phyloP scores from a whole-genome alignment of 2,113 vertebrate species.

The Nothocercus nigrocapillus region DNA sequence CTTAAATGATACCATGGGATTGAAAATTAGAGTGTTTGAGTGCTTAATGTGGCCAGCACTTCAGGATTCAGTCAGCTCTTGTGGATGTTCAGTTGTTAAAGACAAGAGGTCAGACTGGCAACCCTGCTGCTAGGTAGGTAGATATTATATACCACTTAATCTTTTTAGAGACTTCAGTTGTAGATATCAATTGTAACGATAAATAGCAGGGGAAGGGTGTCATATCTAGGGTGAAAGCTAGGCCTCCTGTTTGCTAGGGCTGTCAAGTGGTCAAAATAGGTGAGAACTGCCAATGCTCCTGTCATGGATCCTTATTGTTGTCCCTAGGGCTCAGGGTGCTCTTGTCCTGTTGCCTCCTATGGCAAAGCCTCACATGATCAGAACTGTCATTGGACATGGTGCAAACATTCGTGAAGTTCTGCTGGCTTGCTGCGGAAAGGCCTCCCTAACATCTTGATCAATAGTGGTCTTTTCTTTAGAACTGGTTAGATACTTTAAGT shows the following conservation, averaged over 20 bases:
- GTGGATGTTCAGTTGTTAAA: neutral
- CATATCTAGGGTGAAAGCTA: neutral
- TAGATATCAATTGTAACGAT: neutral
- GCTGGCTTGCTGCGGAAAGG: neutral
- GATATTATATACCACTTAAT: neutral
- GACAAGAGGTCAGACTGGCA: neutral
- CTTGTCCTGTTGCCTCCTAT: neutral
- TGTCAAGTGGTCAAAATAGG: neutral
- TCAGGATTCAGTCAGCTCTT: neutral
- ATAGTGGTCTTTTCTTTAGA: neutral
- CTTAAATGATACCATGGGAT: neutral
- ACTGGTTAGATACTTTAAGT: neutral
- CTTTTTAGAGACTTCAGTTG: neutral
- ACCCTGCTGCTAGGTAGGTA: neutral
- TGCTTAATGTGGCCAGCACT: neutral
- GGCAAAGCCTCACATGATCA: rapidly evolving
- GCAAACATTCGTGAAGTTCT: neutral
- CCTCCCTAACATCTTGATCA: neutral
- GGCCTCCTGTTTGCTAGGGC: neutral
- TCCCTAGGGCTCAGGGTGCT: neutral
- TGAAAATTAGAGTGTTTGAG: neutral
- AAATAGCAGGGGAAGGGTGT: neutral
- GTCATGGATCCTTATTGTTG: neutral
- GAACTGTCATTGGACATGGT: rapidly evolving
- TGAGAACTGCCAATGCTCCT: neutral